A percentile compares a stretch with the other conserved stretches of the same genome.
Evolutionary conservation across 2,113 vertebrate species (phyloP).

Genomic region (Aegotheles bennettii): DNA sequence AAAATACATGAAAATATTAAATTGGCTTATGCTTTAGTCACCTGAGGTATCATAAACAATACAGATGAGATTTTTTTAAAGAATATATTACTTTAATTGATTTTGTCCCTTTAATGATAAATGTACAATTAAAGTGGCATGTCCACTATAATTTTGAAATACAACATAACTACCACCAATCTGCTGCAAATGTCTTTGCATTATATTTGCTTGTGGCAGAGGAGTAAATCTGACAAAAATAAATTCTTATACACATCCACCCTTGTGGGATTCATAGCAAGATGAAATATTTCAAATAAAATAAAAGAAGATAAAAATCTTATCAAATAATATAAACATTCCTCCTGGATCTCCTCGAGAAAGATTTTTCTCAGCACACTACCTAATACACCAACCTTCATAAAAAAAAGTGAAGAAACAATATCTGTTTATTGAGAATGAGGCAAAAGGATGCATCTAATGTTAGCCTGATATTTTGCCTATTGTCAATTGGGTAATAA

Average conservation of each 20-base stretch:
- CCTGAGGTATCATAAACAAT: conserved; percentile 49
- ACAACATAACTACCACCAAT: background rate
- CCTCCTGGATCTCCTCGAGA: background rate
- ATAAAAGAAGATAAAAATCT: background rate
- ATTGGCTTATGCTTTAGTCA: background rate
- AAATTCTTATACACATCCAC: background rate
- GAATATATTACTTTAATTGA: conserved; percentile 60
- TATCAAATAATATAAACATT: background rate
- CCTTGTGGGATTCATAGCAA: background rate
- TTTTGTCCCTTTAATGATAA: conserved; percentile 58
- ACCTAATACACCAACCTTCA: background rate
- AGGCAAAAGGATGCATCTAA: conserved; percentile 56
- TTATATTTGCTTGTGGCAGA: background rate
- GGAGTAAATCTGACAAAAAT: conserved; percentile 2
- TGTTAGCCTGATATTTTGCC: conserved; percentile 50
- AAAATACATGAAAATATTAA: background rate
- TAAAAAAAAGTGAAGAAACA: background rate
- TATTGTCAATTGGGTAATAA: conserved; percentile 29
- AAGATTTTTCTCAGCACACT: background rate
- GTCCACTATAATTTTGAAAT: conserved; percentile 26
- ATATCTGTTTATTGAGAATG: conserved; percentile 55
- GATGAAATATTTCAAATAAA: background rate
- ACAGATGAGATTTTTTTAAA: conserved; percentile 31
- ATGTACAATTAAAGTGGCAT: conserved; percentile 59
- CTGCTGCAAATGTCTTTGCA: conserved; percentile 19